Evolutionary conservation across 2,888 invertebrate species (phyloP), one percentile per base, ranked within the genome.

Genomic region (Tenthredo distinguenda): DNA sequence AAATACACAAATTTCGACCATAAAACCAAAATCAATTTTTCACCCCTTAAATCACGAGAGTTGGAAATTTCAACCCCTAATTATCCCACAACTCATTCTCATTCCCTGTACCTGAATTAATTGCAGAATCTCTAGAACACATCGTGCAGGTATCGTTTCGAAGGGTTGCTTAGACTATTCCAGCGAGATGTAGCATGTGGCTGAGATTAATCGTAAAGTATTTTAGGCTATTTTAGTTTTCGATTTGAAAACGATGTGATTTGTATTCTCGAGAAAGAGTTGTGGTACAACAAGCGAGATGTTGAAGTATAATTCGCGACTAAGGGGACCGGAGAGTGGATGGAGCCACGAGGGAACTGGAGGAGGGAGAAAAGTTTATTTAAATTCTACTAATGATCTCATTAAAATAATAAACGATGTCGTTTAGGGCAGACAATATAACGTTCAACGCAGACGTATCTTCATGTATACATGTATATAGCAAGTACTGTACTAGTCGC

Each of bases 371-470:
- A 88, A 88, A 90, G 89, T 89, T 90, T 91, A 90, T 90, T 91
- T 90, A 90, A 90, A 91, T 91, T 90, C 87, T 87, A 87, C 91
- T 91, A 91, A 91, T 90, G 91, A 90, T 89, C 90, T 90, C 91
- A 89, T 91, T 91, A 91, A 91, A 90, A 91, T 91, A 90, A 90
- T 90, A 91, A 91, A 91, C 89, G 90, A 90, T 88, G 90, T 90
- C 91, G 89, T 90, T 91, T 89, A 87, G 87, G 88, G 86, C 85
- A 86, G 85, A 65, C 85, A 87, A 86, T 87, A 87, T 89, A 90
- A 86, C 85, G 82, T 81, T 71, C 68, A 68, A 58, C 47, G 34
- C 50, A n/a, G 43, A 55, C 18, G 34, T 62, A 79, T 58, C 58
- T 79, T 55, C 79, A 9, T 21, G 18, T 62, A 55, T 7, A 31